Evolutionary conservation across 2,888 invertebrate species (phyloP).

Genomic region (Orchesella flavescens): DNA sequence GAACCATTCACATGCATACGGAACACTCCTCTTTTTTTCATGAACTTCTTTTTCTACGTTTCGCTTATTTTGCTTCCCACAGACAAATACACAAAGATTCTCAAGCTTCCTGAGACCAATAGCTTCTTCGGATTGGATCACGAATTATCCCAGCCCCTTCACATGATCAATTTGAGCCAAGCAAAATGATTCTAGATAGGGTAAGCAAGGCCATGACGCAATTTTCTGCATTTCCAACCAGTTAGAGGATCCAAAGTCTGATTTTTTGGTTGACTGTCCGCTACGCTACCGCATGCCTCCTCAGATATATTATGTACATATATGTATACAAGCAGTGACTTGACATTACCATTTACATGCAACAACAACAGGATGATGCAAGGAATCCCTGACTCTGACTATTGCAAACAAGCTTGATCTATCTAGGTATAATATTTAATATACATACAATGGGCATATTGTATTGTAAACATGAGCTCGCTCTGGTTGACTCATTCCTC

Average conservation of each 20-base stretch:
- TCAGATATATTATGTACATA: not conserved
- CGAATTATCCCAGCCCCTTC: conserved; percentile 23
- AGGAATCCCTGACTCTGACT: not conserved
- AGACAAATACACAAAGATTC: not conserved
- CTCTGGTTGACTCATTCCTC: not conserved
- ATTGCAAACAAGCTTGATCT: not conserved
- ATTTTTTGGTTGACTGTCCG: conserved; percentile 20
- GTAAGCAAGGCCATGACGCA: conserved; percentile 33
- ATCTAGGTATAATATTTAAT: not conserved
- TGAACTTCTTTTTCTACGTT: not conserved
- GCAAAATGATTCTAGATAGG: not conserved
- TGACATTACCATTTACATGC: not conserved
- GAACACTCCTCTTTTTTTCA: conserved; percentile 13
- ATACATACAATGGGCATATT: not conserved
- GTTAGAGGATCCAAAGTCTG: conserved; percentile 17
- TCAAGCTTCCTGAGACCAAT: not conserved
- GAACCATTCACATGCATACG: not conserved
- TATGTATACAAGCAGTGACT: not conserved
- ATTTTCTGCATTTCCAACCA: conserved; percentile 23
- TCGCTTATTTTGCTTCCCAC: not conserved
- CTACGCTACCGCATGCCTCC: conserved; percentile 6
- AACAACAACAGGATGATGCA: not conserved
- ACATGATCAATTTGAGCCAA: conserved; percentile 11
- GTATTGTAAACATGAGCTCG: not conserved
- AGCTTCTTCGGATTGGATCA: conserved; percentile 12